Percentiles rank a stretch among this genome's conserved stretches.
Conservation (phyloP, 2,797 vertebrate species). For the Gallirallus australis region DNA sequence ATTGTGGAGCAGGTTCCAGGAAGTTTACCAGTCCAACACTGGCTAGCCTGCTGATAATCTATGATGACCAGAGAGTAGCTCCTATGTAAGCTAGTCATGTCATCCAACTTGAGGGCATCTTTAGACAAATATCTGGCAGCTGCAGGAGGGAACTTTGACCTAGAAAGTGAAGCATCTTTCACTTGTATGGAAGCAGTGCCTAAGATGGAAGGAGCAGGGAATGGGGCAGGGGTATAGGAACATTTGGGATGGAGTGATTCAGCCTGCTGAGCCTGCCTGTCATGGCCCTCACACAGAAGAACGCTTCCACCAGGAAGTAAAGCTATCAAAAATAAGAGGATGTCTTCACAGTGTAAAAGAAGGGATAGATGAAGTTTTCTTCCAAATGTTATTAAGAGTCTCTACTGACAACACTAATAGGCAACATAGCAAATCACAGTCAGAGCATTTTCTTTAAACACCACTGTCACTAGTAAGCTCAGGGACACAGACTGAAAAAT, state of each 20-base stretch:
- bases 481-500: conserved; percentile 3
- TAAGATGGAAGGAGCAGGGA: neutral
- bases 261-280: neutral
- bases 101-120: neutral
- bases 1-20: neutral
- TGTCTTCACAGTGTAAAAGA: neutral
- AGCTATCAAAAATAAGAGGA: neutral
- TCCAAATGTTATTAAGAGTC: neutral
- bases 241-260: neutral
- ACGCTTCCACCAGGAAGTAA: neutral
- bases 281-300: neutral
- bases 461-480: neutral
- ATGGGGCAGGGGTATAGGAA: neutral
- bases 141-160: neutral
- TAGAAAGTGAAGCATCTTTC: neutral
- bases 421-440: neutral
- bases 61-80: neutral
- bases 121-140: neutral
- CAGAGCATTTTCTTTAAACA: neutral
- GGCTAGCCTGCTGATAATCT: neutral
- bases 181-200: neutral
- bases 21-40: neutral
- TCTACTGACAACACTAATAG: neutral
- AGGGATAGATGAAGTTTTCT: neutral
- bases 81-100: neutral